A percentile compares a stretch with the other conserved stretches of the same genome.
Evolutionary conservation across 2,888 invertebrate genomes (phyloP).

Genomic region (Ormyrus nitidulus): DNA sequence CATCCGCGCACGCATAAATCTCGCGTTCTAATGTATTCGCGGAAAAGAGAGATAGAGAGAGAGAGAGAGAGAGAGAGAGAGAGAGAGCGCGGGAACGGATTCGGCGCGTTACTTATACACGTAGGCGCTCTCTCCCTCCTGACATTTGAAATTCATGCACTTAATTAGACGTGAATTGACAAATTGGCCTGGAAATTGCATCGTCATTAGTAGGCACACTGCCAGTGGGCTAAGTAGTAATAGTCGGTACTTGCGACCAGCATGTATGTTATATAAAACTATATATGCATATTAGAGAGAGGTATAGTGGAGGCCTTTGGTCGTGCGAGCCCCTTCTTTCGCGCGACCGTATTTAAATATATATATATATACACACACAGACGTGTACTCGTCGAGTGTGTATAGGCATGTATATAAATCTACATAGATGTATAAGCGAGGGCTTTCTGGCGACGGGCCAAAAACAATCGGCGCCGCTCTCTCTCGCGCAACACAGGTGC

Average conservation of each 20-base stretch:
- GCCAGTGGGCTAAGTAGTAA: background rate
- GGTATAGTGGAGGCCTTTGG: constrained; percentile 34
- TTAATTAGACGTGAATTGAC: constrained; percentile 44
- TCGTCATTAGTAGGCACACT: constrained; percentile 54
- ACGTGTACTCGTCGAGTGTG: background rate
- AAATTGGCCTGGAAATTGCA: constrained; percentile 60
- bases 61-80: background rate
- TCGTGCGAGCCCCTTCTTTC: constrained; percentile 10
- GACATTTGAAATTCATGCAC: constrained; percentile 46
- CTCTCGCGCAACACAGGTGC: constrained; percentile 22
- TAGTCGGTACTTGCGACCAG: constrained; percentile 17
- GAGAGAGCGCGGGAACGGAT: too few relatives aligned
- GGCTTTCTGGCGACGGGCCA: constrained; percentile 41
- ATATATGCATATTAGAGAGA: constrained; percentile 8
- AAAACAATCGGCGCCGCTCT: constrained; percentile 43
- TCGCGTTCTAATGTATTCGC: constrained; percentile 27
- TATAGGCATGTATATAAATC: background rate
- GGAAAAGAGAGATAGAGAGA: background rate
- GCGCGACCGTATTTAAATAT: background rate
- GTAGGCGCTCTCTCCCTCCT: background rate
- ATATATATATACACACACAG: background rate
- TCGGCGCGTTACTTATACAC: background rate
- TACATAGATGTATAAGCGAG: background rate
- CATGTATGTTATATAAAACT: constrained; percentile 19
- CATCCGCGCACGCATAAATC: background rate